Percentiles rank a stretch among this genome's conserved stretches.
These are phyloP conservation scores for Leptosomus discolor DNA, from an alignment of 2,113 vertebrate species.

Conservation along the genomic window DNA sequence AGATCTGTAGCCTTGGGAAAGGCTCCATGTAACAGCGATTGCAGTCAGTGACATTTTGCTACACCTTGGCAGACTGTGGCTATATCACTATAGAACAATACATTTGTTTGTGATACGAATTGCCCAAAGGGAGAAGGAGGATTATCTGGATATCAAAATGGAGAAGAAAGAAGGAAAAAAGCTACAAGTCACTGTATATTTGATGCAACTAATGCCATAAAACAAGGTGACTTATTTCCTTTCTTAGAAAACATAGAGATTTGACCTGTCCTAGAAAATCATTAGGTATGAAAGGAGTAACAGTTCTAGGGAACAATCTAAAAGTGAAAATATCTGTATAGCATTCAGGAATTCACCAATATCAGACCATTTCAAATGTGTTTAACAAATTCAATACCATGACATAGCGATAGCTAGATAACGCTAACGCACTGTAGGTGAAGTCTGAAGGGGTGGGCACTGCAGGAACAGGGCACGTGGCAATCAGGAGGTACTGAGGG, in stretches of 20 bases:
- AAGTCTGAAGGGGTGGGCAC: background rate
- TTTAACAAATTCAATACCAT: background rate
- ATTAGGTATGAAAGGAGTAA: background rate
- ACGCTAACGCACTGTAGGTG: accelerated
- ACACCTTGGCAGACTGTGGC: background rate
- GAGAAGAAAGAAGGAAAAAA: background rate
- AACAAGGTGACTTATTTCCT: background rate
- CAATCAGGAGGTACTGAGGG: too few species aligned
- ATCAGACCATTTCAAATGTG: background rate
- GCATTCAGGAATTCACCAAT: background rate
- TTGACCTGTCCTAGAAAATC: background rate
- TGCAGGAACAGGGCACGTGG: accelerated
- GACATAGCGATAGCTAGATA: background rate
- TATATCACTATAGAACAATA: background rate
- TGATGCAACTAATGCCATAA: background rate
- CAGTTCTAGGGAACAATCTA: background rate
- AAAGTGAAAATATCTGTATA: background rate
- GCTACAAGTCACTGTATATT: background rate
- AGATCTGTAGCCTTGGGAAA: background rate
- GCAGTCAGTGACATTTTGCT: background rate
- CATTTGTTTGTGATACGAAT: background rate
- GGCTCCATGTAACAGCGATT: background rate
- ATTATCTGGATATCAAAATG: background rate
- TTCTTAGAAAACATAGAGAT: background rate
- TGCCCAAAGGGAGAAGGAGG: background rate